A percentile compares a stretch with the other conserved stretches of the same genome.
phyloP scores from a whole-genome alignment of 2,113 vertebrate genomes.

The Nannobrachium achirus region DNA sequence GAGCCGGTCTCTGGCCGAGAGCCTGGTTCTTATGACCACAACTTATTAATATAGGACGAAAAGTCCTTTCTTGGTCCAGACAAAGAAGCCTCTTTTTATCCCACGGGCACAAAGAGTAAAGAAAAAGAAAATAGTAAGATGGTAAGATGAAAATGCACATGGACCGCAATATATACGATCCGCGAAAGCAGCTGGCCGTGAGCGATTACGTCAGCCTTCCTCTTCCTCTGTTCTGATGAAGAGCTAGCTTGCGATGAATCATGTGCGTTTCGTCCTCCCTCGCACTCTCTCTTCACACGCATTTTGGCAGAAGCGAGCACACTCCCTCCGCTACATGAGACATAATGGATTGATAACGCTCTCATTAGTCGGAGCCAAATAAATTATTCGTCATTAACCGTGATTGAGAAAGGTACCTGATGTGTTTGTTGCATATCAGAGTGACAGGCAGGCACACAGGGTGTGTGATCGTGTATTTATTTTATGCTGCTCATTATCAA shows the following conservation, averaged over 20 bases:
- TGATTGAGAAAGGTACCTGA: constrained; percentile 29
- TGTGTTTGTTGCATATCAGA: constrained; percentile 35
- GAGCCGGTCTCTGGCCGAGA: not conserved
- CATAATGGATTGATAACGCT: constrained; percentile 46
- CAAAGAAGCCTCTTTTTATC: not conserved
- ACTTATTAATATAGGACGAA: not conserved
- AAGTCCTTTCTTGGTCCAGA: not conserved
- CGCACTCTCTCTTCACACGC: constrained; percentile 48
- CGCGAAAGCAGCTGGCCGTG: not conserved
- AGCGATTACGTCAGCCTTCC: constrained; percentile 27
- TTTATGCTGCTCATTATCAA: constrained; percentile 17
- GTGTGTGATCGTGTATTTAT: constrained; percentile 25
- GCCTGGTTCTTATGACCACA: constrained; percentile 4
- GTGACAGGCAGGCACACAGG: constrained; percentile 16
- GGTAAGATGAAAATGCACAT: not conserved
- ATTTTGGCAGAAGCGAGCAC: constrained; percentile 41
- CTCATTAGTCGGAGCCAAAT: constrained; percentile 54
- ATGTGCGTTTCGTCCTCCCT: constrained; percentile 51
- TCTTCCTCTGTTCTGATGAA: constrained; percentile 38
- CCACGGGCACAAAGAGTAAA: not conserved
- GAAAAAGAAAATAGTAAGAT: not conserved
- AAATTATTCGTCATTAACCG: constrained; percentile 43
- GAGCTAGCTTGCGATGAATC: constrained; percentile 58
- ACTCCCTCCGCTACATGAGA: constrained; percentile 44
- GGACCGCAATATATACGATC: not conserved